A percentile compares a stretch with the other conserved stretches of the same genome.
Conservation (phyloP, 2,113 vertebrate species). For the Cinclus mexicanus region DNA sequence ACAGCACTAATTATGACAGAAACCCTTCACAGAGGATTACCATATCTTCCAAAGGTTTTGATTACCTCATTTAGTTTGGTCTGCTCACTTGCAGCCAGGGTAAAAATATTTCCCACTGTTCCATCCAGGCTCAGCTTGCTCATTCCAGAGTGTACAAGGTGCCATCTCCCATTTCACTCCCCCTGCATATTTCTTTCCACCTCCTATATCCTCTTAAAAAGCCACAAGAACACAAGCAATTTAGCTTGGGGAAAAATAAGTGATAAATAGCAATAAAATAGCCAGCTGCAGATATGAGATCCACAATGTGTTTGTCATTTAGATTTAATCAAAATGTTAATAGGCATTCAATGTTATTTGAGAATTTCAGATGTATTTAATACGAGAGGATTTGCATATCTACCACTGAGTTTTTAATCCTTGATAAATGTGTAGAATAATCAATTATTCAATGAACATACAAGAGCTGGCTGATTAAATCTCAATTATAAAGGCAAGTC, state of each 20-base stretch:
- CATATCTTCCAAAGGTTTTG: accelerated
- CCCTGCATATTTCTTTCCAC: background rate
- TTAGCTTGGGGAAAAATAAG: background rate
- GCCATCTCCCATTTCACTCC: background rate
- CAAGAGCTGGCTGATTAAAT: constrained; percentile 61
- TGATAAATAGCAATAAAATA: background rate
- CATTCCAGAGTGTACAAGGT: background rate
- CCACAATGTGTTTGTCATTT: background rate
- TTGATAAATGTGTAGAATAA: constrained; percentile 66
- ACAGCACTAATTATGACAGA: background rate
- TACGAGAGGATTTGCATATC: constrained; percentile 45
- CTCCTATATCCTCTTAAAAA: background rate
- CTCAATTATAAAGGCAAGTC: constrained; percentile 64
- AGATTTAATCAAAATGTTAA: constrained; percentile 50
- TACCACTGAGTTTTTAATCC: constrained; percentile 61
- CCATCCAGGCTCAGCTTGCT: background rate
- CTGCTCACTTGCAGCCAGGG: background rate
- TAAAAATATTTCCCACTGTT: background rate
- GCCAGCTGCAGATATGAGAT: background rate
- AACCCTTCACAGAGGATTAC: background rate
- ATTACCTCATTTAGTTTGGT: background rate
- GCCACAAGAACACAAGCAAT: background rate
- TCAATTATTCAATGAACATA: constrained; percentile 67
- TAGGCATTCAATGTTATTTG: constrained; percentile 16
- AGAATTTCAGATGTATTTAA: constrained; percentile 47